Base-by-base conservation (phyloP, 2,888 invertebrate species). In the Diachrysia chrysitis region DNA sequence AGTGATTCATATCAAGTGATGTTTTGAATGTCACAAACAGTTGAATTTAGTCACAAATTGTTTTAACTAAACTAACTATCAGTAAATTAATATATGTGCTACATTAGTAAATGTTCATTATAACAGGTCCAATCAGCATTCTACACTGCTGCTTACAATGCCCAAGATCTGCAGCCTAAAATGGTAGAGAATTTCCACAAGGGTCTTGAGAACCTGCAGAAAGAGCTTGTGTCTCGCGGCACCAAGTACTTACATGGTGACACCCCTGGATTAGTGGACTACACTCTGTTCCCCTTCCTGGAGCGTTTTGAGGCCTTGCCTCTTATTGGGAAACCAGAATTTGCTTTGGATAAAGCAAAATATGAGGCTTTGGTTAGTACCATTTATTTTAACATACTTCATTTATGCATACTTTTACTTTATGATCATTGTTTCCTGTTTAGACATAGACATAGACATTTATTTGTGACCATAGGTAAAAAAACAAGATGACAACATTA, bases 241-340 rank as follows among this genome's bases (percentile, higher is more conserved):
- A 96, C 96, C 0, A 95, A 95, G 59, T 98, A 96, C 88, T 96
- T 97, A 78, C 95, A 96, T 69, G 97, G 98, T 17, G 92, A 93
- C 61, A 96, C 96, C 66, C 97, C 98, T 0, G 98, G 98, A 56
- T 96, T 97, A 96, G 92, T 98, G 61, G 98, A 98, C 88, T 97
- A 97, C 79, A 97, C 98, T 96, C 96, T 98, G 77, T 98, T 98
- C 98, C 98, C 98, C 1, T 98, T 98, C 97, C 96, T 97, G 83
- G 98, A 98, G 88, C 86, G 95, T 14, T 93, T 95, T 66, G 91
- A 93, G 73, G 89, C 95, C 6, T 81, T 97, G 53, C 92, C 98
- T 0, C 87, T 96, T 23, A 86, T 97, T 55, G 96, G 96, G 9
- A 96, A 96, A 59, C 95, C 96, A 55, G 96, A 96, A 60, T 97